Evolutionary conservation across 2,888 invertebrate genomes (phyloP), one percentile per base, ranked within the genome.

Genomic region (Laspeyria flexula): DNA sequence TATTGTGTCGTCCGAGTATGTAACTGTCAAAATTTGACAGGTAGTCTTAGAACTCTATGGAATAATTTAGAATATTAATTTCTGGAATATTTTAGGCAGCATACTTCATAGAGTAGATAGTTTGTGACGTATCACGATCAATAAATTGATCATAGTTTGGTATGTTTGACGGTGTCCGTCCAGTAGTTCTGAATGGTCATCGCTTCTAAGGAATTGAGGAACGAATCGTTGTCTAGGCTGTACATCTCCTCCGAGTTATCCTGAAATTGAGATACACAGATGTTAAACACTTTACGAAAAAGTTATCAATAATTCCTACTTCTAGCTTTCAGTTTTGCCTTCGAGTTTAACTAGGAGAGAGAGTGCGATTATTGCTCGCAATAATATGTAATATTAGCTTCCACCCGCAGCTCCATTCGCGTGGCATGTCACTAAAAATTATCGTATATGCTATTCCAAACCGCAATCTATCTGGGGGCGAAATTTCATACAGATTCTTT

Each of bases 151-250:
- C 95, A 97, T 87, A 97, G 94, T 87, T 97, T 97, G 74, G 97
- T 97, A 86, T 97, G 97, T 86, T 97, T 97, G 63, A 97, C 97
- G 68, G 96, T 97, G 86, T 97, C 97, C 43, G 97, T 97, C 97
- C 97, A 98, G 82, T 97, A 97, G 90, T 97, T 97, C 86, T 97
- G 97, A 81, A 98, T 97, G 68, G 97, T 97, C 97, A 97, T 97
- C 65, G 97, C 97, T 90, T 98, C 98, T 71, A 98, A 89, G 55
- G 97, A 97, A 90, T 98, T 98, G 55, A 98, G 94, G 92, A 98
- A 98, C 57, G 97, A 97, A 85, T 98, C 98, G 85, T 98, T 98
- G 92, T 98, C 98, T 88, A 98, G 90, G 77, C 97, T 98, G 89
- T 97, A 97, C 97, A 98, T 97, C 90, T 98, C 97, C 88, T 97